phyloP scores from a whole-genome alignment of 1,140 invertebrate genomes.

The Triops longicaudatus region DNA sequence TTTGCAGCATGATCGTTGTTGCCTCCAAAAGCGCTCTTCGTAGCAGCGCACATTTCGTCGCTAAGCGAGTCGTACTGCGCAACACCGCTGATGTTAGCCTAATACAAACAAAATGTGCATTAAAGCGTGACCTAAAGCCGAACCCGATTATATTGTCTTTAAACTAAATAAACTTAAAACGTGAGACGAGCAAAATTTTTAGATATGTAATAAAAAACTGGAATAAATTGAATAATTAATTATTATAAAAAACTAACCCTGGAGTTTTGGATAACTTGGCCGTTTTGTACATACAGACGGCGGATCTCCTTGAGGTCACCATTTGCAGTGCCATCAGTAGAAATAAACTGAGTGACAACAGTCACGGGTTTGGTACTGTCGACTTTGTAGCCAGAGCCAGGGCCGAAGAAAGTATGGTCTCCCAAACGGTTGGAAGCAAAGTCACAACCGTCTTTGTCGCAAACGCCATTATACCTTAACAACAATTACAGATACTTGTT shows the following conservation, averaged over 20 bases:
- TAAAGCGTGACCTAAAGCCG: not conserved
- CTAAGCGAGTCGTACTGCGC: conserved; percentile 31
- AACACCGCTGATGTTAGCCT: conserved; percentile 28
- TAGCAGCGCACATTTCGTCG: conserved; percentile 30
- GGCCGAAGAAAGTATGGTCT: conserved; percentile 28
- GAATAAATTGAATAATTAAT: no score
- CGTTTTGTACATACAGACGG: conserved; percentile 26
- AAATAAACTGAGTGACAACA: conserved; percentile 33
- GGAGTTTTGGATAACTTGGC: not conserved
- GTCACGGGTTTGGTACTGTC: conserved; percentile 30
- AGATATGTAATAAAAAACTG: no score
- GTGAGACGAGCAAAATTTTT: no score
- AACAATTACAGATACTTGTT: not conserved
- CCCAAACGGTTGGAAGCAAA: conserved; percentile 30
- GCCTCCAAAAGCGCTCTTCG: conserved; percentile 31
- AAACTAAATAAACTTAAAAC: no score
- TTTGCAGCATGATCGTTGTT: conserved; percentile 29
- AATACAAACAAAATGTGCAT: not conserved
- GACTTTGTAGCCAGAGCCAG: conserved; percentile 24
- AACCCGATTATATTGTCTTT: no score
- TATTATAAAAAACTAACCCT: not conserved
- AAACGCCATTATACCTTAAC: conserved; percentile 31
- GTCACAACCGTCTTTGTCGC: conserved; percentile 33
- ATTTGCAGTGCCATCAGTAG: conserved; percentile 32
- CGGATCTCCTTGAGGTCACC: conserved; percentile 29